phyloP scores from a whole-genome alignment of 2,888 invertebrate genomes.

The Aricia artaxerxes region DNA sequence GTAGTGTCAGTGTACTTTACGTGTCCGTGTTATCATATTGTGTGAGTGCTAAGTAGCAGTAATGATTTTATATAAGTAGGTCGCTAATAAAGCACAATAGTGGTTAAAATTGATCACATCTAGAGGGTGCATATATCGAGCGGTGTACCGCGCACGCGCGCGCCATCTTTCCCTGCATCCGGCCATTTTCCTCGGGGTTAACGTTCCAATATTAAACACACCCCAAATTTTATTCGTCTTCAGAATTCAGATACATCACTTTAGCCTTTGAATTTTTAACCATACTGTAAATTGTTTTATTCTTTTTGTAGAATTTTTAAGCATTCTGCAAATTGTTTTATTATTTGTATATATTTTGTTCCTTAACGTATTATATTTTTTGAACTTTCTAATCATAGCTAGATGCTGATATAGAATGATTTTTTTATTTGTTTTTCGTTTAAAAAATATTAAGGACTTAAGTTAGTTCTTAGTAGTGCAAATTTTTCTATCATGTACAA shows the following conservation, averaged over 20 bases:
- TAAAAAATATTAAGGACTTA: too few species aligned
- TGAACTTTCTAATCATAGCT: background rate
- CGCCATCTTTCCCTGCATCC: slow-evolving; percentile 69
- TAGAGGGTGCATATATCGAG: slow-evolving; percentile 75
- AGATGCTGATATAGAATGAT: background rate
- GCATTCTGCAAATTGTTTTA: background rate
- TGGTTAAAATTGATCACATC: slow-evolving; percentile 51
- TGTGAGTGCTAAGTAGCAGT: slow-evolving; percentile 33
- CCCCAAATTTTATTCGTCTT: slow-evolving; percentile 36
- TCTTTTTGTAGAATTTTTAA: background rate
- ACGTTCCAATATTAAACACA: slow-evolving; percentile 46
- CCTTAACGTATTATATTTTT: background rate
- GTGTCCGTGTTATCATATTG: slow-evolving; percentile 38
- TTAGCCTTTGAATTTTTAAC: background rate
- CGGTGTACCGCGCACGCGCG: slow-evolving; percentile 72
- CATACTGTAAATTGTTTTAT: background rate
- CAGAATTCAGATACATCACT: slow-evolving; percentile 30
- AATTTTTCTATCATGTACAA: background rate
- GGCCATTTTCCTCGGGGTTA: slow-evolving; percentile 68
- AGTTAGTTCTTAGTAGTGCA: background rate
- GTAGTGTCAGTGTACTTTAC: slow-evolving; percentile 29
- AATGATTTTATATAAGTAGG: slow-evolving; percentile 39
- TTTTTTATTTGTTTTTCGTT: background rate
- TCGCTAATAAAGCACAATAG: slow-evolving; percentile 21
- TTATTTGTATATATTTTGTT: too few species aligned